A percentile compares a stretch with the other conserved stretches of the same genome.
Evolutionary conservation across 2,113 vertebrate genomes (phyloP).

Genomic region (Egretta garzetta): DNA sequence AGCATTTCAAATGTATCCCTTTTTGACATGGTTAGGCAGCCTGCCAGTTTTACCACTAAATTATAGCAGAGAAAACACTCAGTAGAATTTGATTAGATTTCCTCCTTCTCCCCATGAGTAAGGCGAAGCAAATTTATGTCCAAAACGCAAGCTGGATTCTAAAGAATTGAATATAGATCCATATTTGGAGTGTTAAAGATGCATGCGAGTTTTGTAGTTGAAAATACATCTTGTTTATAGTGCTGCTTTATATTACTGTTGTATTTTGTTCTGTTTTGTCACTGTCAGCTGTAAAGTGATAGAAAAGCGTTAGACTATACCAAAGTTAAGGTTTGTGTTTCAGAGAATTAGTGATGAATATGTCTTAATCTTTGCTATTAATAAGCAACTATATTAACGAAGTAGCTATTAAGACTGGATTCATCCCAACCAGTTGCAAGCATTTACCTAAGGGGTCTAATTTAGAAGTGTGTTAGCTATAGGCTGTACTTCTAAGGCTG

Average conservation of each 20-base stretch:
- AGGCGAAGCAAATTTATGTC: constrained; percentile 42
- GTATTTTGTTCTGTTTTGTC: constrained; percentile 1
- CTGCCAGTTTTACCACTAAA: constrained; percentile 71
- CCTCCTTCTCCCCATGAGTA: constrained; percentile 33
- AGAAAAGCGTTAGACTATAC: not conserved
- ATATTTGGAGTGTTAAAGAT: constrained; percentile 40
- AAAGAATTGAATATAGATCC: not conserved
- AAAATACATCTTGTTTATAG: constrained; percentile 20
- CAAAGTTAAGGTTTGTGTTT: not conserved
- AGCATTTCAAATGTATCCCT: constrained; percentile 65
- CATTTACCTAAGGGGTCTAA: not conserved
- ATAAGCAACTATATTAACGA: not conserved
- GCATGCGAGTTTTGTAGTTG: not conserved
- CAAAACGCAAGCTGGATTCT: constrained; percentile 23
- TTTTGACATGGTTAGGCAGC: constrained; percentile 64
- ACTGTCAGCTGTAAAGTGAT: not conserved
- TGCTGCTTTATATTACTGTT: not conserved
- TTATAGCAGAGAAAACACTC: constrained; percentile 69
- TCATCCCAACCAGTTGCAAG: not conserved
- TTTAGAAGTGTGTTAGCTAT: not conserved
- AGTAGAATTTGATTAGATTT: constrained; percentile 66
- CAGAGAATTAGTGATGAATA: not conserved
- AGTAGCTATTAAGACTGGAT: not conserved
- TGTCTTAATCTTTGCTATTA: not conserved
- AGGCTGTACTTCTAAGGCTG: not conserved